Evolutionary conservation across 2,113 vertebrate species (phyloP).

Genomic region (Stercorarius parasiticus): DNA sequence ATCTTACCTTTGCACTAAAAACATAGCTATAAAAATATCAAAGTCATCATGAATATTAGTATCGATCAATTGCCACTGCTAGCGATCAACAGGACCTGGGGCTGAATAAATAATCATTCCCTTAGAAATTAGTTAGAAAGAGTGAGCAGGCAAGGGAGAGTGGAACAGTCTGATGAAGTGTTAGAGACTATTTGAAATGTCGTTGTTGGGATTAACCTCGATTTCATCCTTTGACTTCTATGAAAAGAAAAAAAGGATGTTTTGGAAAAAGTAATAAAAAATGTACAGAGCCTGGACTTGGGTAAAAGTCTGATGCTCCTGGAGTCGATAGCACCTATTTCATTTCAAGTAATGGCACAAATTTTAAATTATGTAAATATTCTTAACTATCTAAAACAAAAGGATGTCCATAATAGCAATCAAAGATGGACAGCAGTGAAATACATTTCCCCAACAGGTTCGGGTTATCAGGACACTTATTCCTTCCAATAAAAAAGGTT

Average conservation of each 20-base stretch:
- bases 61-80: neutral
- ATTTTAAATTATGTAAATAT: neutral
- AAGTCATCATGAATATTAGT: neutral
- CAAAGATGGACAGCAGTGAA: neutral
- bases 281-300: neutral
- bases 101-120: neutral
- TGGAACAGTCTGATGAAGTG: neutral
- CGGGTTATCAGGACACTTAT: neutral
- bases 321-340: neutral
- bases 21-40: neutral
- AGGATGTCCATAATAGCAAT: neutral
- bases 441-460: neutral
- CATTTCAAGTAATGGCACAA: neutral
- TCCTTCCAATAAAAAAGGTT: neutral
- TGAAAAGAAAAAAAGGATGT: neutral
- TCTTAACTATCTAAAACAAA: neutral
- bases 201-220: neutral
- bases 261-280: neutral
- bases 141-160: fast-evolving
- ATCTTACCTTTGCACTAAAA: neutral
- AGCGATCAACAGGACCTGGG: neutral
- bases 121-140: neutral
- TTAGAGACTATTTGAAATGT: neutral
- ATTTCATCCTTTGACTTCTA: neutral
- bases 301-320: neutral